phyloP scores from a whole-genome alignment of 2,797 vertebrate species.

The Sebastes steindachneri region DNA sequence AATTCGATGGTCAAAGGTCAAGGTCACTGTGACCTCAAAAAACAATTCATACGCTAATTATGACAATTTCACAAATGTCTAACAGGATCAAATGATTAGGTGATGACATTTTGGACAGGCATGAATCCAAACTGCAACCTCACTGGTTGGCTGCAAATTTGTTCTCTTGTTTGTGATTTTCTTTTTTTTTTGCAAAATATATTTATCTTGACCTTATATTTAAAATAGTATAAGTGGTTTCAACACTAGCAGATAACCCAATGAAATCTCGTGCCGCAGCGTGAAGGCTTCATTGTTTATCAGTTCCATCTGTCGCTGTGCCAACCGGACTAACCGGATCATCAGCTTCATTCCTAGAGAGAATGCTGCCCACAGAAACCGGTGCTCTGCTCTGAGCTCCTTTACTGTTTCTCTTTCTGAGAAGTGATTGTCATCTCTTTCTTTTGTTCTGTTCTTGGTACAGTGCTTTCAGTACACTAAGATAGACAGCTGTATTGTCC shows the following conservation, averaged over 20 bases:
- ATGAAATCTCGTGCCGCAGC: not conserved
- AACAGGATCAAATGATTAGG: too few relatives aligned
- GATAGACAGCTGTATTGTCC: too few relatives aligned
- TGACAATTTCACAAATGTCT: too few relatives aligned
- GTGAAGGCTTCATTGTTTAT: not conserved
- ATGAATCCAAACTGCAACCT: too few relatives aligned
- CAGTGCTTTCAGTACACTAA: too few relatives aligned
- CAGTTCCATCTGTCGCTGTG: not conserved
- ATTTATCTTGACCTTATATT: not conserved
- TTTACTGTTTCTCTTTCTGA: not conserved
- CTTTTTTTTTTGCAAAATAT: not conserved
- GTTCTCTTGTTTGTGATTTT: too few relatives aligned
- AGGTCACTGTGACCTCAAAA: too few relatives aligned
- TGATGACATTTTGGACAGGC: too few relatives aligned
- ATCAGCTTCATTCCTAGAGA: not conserved
- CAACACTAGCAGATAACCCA: not conserved
- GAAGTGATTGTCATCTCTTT: not conserved
- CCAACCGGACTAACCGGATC: slow-evolving; percentile 33
- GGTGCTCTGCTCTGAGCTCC: not conserved
- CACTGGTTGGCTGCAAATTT: too few relatives aligned
- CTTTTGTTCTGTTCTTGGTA: not conserved
- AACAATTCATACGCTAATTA: too few relatives aligned
- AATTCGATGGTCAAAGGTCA: too few relatives aligned
- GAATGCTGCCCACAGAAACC: slow-evolving; percentile 6
- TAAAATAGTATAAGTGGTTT: not conserved